Base-by-base conservation (phyloP, 2,888 invertebrate species). In the Prosopocoilus inquinatus region DNA sequence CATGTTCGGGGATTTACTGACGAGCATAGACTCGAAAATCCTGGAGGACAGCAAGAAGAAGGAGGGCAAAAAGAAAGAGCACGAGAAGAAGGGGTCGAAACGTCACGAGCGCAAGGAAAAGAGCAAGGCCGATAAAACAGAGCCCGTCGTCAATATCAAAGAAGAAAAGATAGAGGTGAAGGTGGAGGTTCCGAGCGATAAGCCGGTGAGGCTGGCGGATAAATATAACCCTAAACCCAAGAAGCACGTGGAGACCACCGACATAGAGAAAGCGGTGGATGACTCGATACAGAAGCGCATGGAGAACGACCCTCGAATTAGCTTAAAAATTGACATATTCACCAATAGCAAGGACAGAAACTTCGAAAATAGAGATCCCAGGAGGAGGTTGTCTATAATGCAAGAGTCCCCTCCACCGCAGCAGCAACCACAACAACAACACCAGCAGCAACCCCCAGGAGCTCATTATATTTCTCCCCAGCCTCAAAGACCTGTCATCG, bases 151-250 rank as follows among this genome's bases (percentile, higher is more conserved):
- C 49, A 45, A 50, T 9, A 32, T 9, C 28, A 20, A 48, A 9
- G 49, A 51, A 39, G 54, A 39, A 32, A 16, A 28, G 41, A 15
- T 15, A 9, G 48, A 33, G 9, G 41, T 32, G 20, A 35, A 28
- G 20, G 35, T 46, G 16, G 46, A 44, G 32, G 35, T 70, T 58
- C 57, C 70, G 66, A 35, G 11, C 2, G 51, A 53, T 2, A 52
- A 49, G 9, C 57, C 57, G 11, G 46, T 39, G 63, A 65, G 78
- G n/a, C 59, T 79, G 15, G 79, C 79, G 1, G 75, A 78, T 56
- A 80, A 79, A 64, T 80, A 79, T 55, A 75, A 79, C 64, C 79
- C 78, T 2, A 77, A 77, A 67, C 79, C 78, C 1, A 69, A 75
- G 34, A 71, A 67, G 58, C 51, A 63, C 13, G 33, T 63, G 57